Evolutionary conservation across 2,113 vertebrate genomes (phyloP).

Genomic region (Galeopterus variegatus): DNA sequence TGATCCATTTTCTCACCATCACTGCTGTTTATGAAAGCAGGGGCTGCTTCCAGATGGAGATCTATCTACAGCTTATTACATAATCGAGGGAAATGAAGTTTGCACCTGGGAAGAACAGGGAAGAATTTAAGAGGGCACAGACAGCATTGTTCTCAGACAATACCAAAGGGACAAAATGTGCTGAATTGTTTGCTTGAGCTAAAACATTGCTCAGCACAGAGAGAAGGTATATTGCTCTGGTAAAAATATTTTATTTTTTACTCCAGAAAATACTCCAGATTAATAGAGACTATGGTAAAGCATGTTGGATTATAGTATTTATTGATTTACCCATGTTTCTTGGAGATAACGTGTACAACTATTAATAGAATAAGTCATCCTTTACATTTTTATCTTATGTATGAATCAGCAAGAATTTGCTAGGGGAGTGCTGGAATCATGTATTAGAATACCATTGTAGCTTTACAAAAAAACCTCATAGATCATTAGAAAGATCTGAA

Average conservation of each 20-base stretch:
- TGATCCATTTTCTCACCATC: conserved; percentile 1
- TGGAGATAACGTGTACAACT: neutral
- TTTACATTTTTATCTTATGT: conserved; percentile 10
- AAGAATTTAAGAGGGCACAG: neutral
- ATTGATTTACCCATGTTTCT: conserved; percentile 15
- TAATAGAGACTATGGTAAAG: neutral
- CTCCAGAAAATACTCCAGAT: neutral
- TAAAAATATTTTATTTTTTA: neutral
- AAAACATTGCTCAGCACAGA: neutral
- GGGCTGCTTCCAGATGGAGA: conserved; percentile 22
- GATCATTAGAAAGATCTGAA: neutral
- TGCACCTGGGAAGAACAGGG: neutral
- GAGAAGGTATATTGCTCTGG: neutral
- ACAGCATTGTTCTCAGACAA: neutral
- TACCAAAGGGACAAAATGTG: neutral
- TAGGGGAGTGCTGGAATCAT: neutral
- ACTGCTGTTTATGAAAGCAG: conserved; percentile 3
- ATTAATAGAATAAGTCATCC: neutral
- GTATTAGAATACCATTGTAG: neutral
- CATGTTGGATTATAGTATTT: neutral
- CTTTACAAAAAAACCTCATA: neutral
- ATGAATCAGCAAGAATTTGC: neutral
- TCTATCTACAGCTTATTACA: conserved; percentile 26
- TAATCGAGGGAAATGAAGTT: conserved; percentile 23
- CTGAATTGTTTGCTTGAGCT: neutral